These are phyloP conservation scores for Tyrannus savana DNA, from an alignment of 2,113 vertebrate genomes.

Conservation along the genomic window DNA sequence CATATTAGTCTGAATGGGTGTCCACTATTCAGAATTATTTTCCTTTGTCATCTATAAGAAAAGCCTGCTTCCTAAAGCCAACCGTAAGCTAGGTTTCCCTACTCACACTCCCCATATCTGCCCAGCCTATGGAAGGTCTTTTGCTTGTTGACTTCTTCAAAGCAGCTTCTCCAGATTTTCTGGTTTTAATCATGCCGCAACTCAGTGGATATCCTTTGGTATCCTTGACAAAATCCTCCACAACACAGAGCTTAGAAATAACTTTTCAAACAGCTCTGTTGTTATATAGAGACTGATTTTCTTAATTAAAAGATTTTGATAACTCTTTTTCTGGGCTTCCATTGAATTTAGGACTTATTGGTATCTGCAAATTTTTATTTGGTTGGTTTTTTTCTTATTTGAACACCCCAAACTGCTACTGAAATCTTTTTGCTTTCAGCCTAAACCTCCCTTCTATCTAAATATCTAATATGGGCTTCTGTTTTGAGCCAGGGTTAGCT, in stretches of 20 bases:
- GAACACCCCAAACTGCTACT: not conserved
- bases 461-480: not conserved
- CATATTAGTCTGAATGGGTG: not conserved
- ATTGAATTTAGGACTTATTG: not conserved
- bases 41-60: not conserved
- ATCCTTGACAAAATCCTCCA: not conserved
- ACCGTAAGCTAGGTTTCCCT: fast-evolving
- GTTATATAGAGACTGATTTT: not conserved
- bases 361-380: not conserved
- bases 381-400: not conserved
- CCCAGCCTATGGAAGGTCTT: fast-evolving
- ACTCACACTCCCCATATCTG: not conserved
- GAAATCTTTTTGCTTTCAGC: not conserved
- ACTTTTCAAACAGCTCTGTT: not conserved
- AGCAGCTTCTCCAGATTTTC: not conserved
- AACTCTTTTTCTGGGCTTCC: not conserved
- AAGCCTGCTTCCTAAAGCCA: not conserved
- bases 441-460: not conserved
- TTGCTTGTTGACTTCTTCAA: not conserved
- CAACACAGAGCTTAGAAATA: not conserved
- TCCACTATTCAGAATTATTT: not conserved
- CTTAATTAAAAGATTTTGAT: not conserved
- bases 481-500: not conserved
- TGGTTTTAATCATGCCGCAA: not conserved
- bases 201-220: not conserved